Evolutionary conservation across 2,797 vertebrate species (phyloP).

Genomic region (Rhinatrema bivittatum): DNA sequence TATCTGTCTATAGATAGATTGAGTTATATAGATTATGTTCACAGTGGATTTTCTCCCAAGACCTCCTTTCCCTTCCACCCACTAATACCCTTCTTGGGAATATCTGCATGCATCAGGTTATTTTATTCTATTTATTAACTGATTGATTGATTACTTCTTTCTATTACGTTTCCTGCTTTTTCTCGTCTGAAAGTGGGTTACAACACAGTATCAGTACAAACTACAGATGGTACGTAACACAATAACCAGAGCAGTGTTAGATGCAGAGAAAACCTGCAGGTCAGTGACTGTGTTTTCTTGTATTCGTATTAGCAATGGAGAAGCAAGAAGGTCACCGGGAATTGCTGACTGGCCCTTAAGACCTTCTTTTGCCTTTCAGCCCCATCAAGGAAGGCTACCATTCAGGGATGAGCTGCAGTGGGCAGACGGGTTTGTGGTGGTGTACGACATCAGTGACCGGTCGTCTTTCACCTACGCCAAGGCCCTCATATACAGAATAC

Average conservation of each 20-base stretch:
- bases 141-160: too few species aligned
- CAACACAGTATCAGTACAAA: too few species aligned
- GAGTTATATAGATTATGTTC: too few species aligned
- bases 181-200: too few species aligned
- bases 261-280: background rate
- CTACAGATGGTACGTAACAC: too few species aligned
- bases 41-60: too few species aligned
- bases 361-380: conserved; percentile 38
- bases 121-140: too few species aligned
- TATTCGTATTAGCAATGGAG: background rate
- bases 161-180: too few species aligned
- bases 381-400: conserved; percentile 52
- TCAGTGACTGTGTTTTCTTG: background rate
- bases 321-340: background rate
- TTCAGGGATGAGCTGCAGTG: conserved; percentile 67
- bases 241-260: background rate
- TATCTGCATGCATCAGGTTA: too few species aligned
- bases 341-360: background rate
- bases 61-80: too few species aligned
- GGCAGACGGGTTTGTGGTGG: conserved; percentile 77
- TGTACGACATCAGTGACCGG: conserved; percentile 78
- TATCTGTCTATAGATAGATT: too few species aligned
- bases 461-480: conserved; percentile 74
- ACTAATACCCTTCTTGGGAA: too few species aligned
- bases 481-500: conserved; percentile 66